A percentile compares a stretch with the other conserved stretches of the same genome.
phyloP scores from a whole-genome alignment of 2,797 vertebrate genomes.

The Megaceryle alcyon region DNA sequence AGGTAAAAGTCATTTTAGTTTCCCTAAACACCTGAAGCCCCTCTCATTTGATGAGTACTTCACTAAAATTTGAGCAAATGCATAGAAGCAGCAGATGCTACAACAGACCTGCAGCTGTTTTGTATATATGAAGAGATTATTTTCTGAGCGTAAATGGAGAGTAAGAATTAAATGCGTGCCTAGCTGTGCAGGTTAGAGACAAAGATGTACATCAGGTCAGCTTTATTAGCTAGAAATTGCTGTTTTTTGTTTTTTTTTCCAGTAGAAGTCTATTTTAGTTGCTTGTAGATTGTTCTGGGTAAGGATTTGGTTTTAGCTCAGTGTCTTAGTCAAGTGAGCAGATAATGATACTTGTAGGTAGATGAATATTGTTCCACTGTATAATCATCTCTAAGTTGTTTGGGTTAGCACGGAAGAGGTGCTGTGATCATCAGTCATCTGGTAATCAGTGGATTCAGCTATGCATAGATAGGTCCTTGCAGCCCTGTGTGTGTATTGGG shows the following conservation, averaged over 20 bases:
- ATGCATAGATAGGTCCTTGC: accelerated
- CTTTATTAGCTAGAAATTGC: not conserved
- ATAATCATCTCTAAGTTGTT: not conserved
- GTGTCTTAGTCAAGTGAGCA: not conserved
- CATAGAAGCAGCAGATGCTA: not conserved
- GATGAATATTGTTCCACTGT: not conserved
- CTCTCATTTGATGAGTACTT: not conserved
- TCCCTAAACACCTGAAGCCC: not conserved
- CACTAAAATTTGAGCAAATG: not conserved
- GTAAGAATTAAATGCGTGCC: not conserved
- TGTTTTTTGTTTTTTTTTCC: not conserved
- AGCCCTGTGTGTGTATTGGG: not conserved
- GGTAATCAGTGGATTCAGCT: not conserved
- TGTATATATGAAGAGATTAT: not conserved
- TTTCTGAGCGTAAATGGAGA: not conserved
- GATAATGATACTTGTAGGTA: not conserved
- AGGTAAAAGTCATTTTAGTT: not conserved
- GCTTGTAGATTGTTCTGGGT: not conserved
- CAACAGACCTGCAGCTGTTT: not conserved
- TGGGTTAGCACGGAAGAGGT: not conserved
- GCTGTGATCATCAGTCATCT: not conserved
- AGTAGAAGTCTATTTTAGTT: not conserved
- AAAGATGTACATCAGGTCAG: not conserved
- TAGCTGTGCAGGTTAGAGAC: not conserved
- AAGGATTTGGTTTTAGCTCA: not conserved